Conservation (phyloP, 2,797 vertebrate species). For the Lophotriccus pileatus region DNA sequence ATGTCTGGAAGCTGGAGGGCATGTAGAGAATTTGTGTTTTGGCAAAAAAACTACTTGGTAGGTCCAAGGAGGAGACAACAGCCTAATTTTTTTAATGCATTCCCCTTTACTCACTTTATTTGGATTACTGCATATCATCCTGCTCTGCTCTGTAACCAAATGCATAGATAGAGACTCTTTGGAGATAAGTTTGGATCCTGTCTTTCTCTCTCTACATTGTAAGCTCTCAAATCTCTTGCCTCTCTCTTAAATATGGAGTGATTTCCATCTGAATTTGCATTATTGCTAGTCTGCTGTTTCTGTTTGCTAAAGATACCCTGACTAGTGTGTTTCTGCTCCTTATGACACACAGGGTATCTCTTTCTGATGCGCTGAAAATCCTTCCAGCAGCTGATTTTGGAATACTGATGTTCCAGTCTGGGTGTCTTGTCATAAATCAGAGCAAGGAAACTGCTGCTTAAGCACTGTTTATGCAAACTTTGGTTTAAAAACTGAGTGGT, state of each 20-base stretch:
- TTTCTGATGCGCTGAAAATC: not conserved
- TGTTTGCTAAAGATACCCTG: not conserved
- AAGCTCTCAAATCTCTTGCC: not conserved
- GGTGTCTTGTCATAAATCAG: constrained; percentile 1
- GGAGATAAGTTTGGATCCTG: not conserved
- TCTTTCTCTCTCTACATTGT: not conserved
- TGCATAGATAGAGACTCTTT: not conserved
- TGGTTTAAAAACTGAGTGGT: not conserved
- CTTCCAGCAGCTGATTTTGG: not conserved
- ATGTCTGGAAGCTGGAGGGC: not conserved
- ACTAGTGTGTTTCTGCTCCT: not conserved
- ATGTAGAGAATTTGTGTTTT: not conserved
- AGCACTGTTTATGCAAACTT: not conserved
- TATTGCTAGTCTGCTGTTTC: not conserved
- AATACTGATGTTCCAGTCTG: not conserved
- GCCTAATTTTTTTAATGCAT: not conserved
- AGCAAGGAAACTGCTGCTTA: constrained; percentile 18
- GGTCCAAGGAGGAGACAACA: not conserved
- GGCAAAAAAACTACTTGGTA: not conserved
- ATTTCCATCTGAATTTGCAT: not conserved
- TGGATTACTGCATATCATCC: not conserved
- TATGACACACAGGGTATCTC: not conserved
- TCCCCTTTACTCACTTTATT: not conserved
- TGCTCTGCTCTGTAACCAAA: not conserved
- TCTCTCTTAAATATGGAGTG: not conserved